phyloP scores from a whole-genome alignment of 1,140 invertebrate species.

The Rhopalosiphum padi region DNA sequence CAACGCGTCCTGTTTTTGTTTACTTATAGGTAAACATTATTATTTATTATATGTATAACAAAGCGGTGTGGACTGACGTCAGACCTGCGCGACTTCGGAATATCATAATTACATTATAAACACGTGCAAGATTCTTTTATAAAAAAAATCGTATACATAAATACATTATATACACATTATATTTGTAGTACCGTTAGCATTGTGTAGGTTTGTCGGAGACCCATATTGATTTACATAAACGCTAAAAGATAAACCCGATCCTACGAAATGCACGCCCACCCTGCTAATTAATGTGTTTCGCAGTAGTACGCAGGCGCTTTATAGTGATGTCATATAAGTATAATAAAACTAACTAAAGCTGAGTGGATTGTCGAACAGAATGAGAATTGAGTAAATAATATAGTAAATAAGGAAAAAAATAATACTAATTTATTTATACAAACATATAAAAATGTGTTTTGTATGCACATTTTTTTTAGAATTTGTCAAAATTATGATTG shows the following conservation, averaged over 20 bases:
- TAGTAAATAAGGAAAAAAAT: not conserved
- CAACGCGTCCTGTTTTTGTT: not conserved
- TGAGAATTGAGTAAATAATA: not conserved
- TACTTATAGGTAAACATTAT: not conserved
- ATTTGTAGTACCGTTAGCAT: constrained; percentile 38
- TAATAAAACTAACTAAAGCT: not conserved
- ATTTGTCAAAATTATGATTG: not conserved
- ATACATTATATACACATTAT: not conserved
- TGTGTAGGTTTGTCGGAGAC: constrained; percentile 49
- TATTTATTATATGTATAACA: not conserved
- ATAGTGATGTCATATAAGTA: not conserved
- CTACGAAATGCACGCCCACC: constrained; percentile 45
- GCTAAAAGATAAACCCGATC: constrained; percentile 52
- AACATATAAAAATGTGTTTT: not conserved
- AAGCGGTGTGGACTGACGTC: not conserved
- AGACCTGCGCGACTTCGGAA: not conserved
- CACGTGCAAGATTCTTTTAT: constrained; percentile 2
- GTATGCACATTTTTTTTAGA: not conserved
- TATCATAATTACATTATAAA: not conserved
- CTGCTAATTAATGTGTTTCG: constrained; percentile 38
- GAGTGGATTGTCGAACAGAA: not conserved
- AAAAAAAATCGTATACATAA: not conserved
- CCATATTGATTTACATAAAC: constrained; percentile 53
- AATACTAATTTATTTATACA: not conserved
- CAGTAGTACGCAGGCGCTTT: not conserved